These are phyloP conservation scores for Philopedon plagiatum DNA, from an alignment of 2,888 invertebrate genomes.

Conservation along the genomic window DNA sequence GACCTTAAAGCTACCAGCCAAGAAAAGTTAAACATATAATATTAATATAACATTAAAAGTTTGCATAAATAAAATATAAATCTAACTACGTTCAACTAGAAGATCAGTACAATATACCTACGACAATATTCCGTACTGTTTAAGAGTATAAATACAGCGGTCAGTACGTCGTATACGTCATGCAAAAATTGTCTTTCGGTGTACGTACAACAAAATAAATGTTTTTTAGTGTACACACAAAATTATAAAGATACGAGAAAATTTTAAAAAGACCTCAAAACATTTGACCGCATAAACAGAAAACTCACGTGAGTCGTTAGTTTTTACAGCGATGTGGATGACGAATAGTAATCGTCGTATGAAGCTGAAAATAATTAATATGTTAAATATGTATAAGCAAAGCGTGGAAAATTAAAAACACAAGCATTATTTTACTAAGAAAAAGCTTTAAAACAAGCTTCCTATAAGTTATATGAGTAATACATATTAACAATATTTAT, in stretches of 20 bases:
- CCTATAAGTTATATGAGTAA: too few relatives aligned
- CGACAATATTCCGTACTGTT: neutral
- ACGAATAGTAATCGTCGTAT: conserved; percentile 81
- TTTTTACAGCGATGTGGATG: conserved; percentile 79
- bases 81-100: neutral
- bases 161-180: neutral
- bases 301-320: conserved; percentile 57
- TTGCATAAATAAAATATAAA: neutral
- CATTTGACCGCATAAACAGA: conserved; percentile 23
- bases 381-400: conserved; percentile 54
- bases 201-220: conserved; percentile 13
- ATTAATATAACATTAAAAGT: neutral
- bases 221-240: conserved; percentile 15
- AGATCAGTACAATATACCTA: neutral
- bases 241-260: neutral
- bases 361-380: conserved; percentile 73
- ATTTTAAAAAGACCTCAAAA: conserved; percentile 9
- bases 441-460: too few relatives aligned
- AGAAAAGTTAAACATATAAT: neutral
- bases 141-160: neutral
- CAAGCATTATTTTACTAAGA: neutral
- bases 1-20: neutral
- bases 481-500: too few relatives aligned
- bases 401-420: neutral
- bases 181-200: conserved; percentile 9